phyloP scores from a whole-genome alignment of 2,797 vertebrate species.

The Hydrolagus colliei region DNA sequence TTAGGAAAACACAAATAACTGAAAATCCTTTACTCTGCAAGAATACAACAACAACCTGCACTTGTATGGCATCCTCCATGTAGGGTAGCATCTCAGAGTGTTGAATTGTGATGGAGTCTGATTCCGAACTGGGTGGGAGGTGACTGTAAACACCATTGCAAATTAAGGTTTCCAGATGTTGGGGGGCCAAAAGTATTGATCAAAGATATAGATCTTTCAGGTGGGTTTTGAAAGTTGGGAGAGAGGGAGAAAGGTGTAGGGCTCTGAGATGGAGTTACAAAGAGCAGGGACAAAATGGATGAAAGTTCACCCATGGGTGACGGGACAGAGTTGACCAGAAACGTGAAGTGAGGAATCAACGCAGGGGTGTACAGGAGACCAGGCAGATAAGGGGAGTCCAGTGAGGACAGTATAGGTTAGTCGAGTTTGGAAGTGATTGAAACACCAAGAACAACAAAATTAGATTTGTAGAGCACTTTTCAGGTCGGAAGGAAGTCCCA shows the following conservation, averaged over 20 bases:
- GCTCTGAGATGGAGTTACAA: not conserved
- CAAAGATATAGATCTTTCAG: not conserved
- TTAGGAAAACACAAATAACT: no score
- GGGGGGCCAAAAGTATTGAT: not conserved
- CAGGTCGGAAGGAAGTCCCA: no score
- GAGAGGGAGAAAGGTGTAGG: not conserved
- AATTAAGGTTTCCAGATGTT: no score
- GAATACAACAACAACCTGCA: not conserved
- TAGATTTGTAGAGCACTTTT: no score
- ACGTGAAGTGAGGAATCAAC: no score
- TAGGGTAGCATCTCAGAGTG: not conserved
- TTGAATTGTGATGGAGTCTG: not conserved
- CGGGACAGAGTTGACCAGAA: no score
- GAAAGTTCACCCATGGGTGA: no score
- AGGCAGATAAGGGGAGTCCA: no score
- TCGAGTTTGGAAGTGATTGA: no score
- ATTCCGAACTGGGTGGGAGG: not conserved
- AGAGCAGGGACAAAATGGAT: not conserved
- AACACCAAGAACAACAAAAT: no score
- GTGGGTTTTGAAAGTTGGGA: not conserved
- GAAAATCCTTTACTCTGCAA: not conserved
- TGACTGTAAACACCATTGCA: not conserved
- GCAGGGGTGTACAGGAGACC: no score
- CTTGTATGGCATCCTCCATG: not conserved
- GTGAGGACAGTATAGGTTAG: no score